Evolutionary conservation across 2,113 vertebrate genomes (phyloP), one percentile per base, ranked within the genome.

Genomic region (Phaethornis superciliosus): DNA sequence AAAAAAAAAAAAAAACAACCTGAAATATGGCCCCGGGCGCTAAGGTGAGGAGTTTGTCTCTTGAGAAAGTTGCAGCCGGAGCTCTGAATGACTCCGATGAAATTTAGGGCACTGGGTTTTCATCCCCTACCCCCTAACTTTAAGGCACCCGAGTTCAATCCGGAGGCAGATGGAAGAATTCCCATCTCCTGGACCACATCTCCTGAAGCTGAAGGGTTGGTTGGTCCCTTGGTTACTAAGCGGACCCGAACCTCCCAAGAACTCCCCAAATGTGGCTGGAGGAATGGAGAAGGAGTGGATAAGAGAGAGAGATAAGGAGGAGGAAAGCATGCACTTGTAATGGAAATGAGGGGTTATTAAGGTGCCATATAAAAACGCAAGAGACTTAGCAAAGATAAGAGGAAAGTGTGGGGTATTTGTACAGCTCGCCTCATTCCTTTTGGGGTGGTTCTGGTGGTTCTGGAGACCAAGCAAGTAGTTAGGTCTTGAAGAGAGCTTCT

Each of bases 341-440:
- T 97, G 97, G 97, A 97, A 97, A 97, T 97, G 94, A 97, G 95
- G 96, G 97, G 96, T 96, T 97, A 97, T 97, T 97, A 97, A 97
- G 94, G 90, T 96, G 97, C 96, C 97, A 95, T 96, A 97, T 97
- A 97, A 97, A 97, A 97, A 97, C 95, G 97, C 92, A 40, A 62
- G 96, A 85, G 93, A 85, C 94, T 80, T 23, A 8, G 91, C 21
- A 15, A 42, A 95, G 97, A 96, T 97, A 96, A 90, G 81, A 77
- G 82, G 51, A 8, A 89, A 94, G 91, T 8, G 95, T 84, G 89
- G 62, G 9, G 21, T 68, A 19, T 94, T 92, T 95, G 94, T 93
- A 12, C 89, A 22, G 96, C 86, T 75, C 28, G 12, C 87, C 91
- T 90, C 82, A 35, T 79, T 84, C 88, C 96, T 93, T 85, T 30